A percentile compares a stretch with the other conserved stretches of the same genome.
Evolutionary conservation across 2,888 invertebrate genomes (phyloP).

Genomic region (Stenoptilia bipunctidactyla): DNA sequence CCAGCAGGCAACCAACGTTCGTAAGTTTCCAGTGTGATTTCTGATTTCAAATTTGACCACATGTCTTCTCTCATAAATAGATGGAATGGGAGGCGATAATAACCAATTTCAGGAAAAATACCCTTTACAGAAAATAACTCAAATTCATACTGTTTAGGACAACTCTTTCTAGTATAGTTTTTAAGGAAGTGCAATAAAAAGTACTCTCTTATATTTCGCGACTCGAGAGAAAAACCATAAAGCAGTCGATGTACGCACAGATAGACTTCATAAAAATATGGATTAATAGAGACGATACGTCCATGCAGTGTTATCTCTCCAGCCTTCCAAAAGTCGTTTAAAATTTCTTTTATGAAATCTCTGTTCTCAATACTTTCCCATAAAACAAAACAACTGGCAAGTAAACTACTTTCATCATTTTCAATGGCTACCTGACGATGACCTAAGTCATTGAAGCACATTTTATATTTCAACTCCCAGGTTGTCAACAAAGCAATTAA

Average conservation of each 20-base stretch:
- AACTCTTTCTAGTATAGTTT: conserved; percentile 48
- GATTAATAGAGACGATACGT: conserved; percentile 50
- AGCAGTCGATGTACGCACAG: conserved; percentile 51
- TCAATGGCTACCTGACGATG: conserved; percentile 34
- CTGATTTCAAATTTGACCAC: conserved; percentile 64
- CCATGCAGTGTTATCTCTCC: conserved; percentile 60
- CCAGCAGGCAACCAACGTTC: conserved; percentile 58
- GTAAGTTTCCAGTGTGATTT: conserved; percentile 62
- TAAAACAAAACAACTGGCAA: conserved; percentile 38
- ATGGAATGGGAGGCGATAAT: conserved; percentile 60
- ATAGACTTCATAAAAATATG: conserved; percentile 62
- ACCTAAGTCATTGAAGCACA: conserved; percentile 36
- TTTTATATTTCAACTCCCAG: conserved; percentile 54
- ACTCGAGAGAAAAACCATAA: conserved; percentile 32
- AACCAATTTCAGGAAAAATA: conserved; percentile 62
- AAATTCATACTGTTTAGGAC: conserved; percentile 60
- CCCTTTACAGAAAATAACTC: conserved; percentile 63
- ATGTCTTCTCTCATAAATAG: conserved; percentile 60
- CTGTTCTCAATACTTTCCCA: conserved; percentile 55
- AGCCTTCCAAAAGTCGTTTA: conserved; percentile 60
- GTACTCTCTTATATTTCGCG: conserved; percentile 45
- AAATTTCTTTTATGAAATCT: conserved; percentile 45
- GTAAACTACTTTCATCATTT: conserved; percentile 33
- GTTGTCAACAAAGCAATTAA: conserved; percentile 45
- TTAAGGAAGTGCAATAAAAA: conserved; percentile 54